Conservation (phyloP, 2,888 invertebrate genomes). For the Meteorus colon region DNA sequence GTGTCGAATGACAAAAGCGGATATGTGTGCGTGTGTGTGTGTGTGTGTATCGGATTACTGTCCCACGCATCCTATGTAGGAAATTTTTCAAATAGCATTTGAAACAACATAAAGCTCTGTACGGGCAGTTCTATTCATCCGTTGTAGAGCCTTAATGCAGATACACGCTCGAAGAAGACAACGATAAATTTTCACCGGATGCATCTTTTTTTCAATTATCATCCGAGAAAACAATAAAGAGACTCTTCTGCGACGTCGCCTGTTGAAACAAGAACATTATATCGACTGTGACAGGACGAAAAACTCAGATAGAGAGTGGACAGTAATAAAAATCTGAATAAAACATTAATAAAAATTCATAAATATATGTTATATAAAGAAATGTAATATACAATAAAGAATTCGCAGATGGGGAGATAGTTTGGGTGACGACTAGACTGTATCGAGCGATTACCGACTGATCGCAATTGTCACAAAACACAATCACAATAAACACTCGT, state of each 20-base stretch:
- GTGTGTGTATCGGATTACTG: constrained; percentile 66
- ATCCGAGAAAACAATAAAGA: constrained; percentile 7
- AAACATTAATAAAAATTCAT: too few species aligned
- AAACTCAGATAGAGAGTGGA: too few species aligned
- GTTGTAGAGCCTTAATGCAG: neutral
- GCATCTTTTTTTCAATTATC: constrained; percentile 34
- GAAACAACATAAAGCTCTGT: constrained; percentile 65
- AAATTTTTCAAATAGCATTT: constrained; percentile 64
- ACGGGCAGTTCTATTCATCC: constrained; percentile 24
- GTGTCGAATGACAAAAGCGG: constrained; percentile 67
- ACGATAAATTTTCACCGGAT: constrained; percentile 66
- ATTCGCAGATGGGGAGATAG: neutral
- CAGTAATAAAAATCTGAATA: too few species aligned
- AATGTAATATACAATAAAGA: neutral
- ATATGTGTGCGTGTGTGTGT: constrained; percentile 58
- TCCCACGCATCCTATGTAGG: constrained; percentile 73
- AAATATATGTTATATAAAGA: neutral
- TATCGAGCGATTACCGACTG: constrained; percentile 32
- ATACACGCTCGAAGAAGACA: constrained; percentile 54
- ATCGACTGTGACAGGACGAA: too few species aligned
- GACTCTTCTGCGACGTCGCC: neutral
- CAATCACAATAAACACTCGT: constrained; percentile 6
- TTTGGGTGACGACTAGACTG: neutral
- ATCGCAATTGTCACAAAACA: constrained; percentile 16
- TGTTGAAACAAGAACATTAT: neutral